phyloP scores from a whole-genome alignment of 2,888 invertebrate species.

The Pristionchus maxplancki region DNA sequence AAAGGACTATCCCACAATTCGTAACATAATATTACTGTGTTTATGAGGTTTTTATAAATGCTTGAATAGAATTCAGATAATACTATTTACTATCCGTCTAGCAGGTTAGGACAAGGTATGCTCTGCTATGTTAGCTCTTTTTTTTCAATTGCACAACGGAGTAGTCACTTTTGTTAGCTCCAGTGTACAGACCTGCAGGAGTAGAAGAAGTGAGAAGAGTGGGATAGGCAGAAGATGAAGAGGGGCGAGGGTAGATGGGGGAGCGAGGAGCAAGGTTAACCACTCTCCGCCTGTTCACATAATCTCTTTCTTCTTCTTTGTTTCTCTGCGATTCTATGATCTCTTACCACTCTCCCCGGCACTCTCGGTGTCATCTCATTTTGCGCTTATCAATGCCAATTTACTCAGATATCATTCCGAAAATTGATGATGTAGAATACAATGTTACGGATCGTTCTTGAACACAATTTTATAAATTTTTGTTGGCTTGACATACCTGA shows the following conservation, averaged over 20 bases:
- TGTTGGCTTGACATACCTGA: not conserved
- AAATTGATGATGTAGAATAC: not conserved
- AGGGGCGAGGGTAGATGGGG: not conserved
- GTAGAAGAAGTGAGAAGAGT: conserved; percentile 42
- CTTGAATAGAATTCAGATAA: not conserved
- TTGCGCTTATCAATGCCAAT: conserved; percentile 12
- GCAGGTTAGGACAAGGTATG: not conserved
- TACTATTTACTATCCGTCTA: not conserved
- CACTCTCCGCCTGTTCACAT: conserved; percentile 33
- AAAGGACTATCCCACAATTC: not conserved
- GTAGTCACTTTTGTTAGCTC: conserved; percentile 25
- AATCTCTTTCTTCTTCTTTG: conserved; percentile 6
- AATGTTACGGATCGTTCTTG: not conserved
- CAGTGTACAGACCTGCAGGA: conserved; percentile 12
- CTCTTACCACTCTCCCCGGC: not conserved
- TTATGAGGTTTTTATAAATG: no score
- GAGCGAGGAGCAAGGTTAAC: conserved; percentile 32
- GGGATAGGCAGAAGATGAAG: not conserved
- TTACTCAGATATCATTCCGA: not conserved
- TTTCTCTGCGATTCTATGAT: conserved; percentile 21
- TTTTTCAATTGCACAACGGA: not conserved
- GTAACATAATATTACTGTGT: not conserved
- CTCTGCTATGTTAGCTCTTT: conserved; percentile 1
- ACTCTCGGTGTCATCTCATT: conserved; percentile 11
- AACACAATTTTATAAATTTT: not conserved